These are phyloP conservation scores for Pantherophis vulpinus DNA, from an alignment of 2,797 vertebrate species.

Conservation along the genomic window DNA sequence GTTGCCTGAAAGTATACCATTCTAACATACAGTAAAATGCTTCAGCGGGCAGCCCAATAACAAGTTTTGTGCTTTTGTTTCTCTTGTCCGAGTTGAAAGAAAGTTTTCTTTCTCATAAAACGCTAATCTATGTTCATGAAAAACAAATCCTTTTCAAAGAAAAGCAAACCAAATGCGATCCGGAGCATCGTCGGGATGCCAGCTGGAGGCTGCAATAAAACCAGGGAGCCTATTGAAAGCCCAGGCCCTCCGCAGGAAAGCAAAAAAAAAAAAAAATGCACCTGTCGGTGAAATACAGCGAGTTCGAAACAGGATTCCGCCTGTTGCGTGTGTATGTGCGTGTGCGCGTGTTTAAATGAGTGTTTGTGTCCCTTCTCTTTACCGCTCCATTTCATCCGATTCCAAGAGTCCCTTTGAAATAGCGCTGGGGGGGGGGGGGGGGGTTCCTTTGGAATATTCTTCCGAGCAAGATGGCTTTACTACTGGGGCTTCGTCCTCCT, in stretches of 20 bases:
- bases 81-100: neutral
- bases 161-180: constrained; percentile 29
- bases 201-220: constrained; percentile 26
- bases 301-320: constrained; percentile 39
- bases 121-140: constrained; percentile 59
- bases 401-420: constrained; percentile 62
- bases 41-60: constrained; percentile 37
- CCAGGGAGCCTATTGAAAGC: neutral
- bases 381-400: constrained; percentile 58
- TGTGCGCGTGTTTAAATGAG: neutral
- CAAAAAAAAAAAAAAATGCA: constrained; percentile 43
- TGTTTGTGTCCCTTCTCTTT: neutral
- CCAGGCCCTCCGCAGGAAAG: constrained; percentile 33
- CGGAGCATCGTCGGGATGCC: constrained; percentile 46
- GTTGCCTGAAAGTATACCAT: neutral
- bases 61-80: neutral
- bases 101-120: constrained; percentile 54
- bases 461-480: constrained; percentile 43
- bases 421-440: constrained; percentile 41
- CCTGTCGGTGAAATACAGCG: constrained; percentile 26
- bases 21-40: neutral
- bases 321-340: neutral
- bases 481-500: constrained; percentile 53
- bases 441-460: constrained; percentile 54
- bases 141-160: constrained; percentile 54